Conservation (phyloP, 2,113 vertebrate genomes). For the Callipepla squamata region DNA sequence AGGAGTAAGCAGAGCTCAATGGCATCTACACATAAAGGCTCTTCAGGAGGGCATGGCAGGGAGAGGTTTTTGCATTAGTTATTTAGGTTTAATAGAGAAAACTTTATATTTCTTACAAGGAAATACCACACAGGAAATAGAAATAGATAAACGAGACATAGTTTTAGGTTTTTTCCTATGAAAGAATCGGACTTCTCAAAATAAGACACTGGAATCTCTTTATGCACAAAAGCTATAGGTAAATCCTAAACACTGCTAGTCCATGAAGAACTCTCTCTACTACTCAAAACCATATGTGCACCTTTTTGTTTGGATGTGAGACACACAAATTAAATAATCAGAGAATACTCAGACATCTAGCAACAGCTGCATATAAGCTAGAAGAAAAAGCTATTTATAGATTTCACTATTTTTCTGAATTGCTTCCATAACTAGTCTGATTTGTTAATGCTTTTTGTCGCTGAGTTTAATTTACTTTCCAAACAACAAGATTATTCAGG, state of each 20-base stretch:
- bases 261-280: not conserved
- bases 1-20: not conserved
- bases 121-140: not conserved
- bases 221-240: not conserved
- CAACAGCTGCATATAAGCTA: not conserved
- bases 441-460: not conserved
- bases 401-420: not conserved
- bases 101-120: not conserved
- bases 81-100: fast-evolving
- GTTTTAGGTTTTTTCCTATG: not conserved
- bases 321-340: not conserved
- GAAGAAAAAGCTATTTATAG: not conserved
- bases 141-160: not conserved
- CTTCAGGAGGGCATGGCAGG: fast-evolving
- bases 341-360: not conserved
- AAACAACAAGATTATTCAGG: not conserved
- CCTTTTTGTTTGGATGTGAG: not conserved
- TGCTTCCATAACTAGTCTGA: not conserved
- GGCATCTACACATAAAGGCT: no score
- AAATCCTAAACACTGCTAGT: not conserved
- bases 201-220: not conserved
- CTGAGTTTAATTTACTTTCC: not conserved
- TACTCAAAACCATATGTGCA: not conserved
- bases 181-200: not conserved
- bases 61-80: not conserved